phyloP scores from a whole-genome alignment of 2,888 invertebrate species.

The Heliconius charithonia region DNA sequence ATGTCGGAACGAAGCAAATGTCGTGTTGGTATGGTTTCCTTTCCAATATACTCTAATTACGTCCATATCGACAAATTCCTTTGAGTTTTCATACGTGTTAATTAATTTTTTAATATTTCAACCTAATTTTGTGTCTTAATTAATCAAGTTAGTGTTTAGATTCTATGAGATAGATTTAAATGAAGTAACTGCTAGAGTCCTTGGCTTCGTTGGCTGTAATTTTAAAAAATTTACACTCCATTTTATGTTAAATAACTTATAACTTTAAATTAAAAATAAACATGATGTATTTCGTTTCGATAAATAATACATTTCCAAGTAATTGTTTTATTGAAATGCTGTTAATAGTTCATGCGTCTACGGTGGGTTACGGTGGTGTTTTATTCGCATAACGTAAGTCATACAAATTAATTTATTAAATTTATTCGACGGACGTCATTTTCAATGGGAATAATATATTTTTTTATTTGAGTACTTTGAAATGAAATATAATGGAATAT shows the following conservation, averaged over 20 bases:
- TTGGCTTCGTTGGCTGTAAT: not conserved
- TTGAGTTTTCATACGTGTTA: not conserved
- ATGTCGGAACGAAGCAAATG: not conserved
- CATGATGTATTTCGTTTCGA: not conserved
- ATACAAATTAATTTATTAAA: not conserved
- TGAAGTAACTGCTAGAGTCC: not conserved
- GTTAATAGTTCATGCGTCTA: not conserved
- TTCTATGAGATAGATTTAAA: not conserved
- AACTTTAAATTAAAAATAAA: not conserved
- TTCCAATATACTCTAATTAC: not conserved
- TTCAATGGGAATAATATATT: not conserved
- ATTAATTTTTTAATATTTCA: not conserved
- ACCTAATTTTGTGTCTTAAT: not conserved
- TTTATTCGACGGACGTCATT: not conserved
- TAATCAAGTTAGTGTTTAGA: not conserved
- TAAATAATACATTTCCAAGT: not conserved
- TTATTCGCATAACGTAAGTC: not conserved
- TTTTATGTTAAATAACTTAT: not conserved
- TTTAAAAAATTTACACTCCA: not conserved
- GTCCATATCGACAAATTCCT: not conserved
- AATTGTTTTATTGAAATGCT: not conserved
- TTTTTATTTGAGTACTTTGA: not conserved
- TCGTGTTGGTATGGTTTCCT: slow-evolving; percentile 9
- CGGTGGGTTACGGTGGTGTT: not conserved
- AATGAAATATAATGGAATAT: not conserved